These are phyloP conservation scores for Panagrolaimus sp. DNA, from an alignment of 1,140 invertebrate genomes.

Conservation along the genomic window DNA sequence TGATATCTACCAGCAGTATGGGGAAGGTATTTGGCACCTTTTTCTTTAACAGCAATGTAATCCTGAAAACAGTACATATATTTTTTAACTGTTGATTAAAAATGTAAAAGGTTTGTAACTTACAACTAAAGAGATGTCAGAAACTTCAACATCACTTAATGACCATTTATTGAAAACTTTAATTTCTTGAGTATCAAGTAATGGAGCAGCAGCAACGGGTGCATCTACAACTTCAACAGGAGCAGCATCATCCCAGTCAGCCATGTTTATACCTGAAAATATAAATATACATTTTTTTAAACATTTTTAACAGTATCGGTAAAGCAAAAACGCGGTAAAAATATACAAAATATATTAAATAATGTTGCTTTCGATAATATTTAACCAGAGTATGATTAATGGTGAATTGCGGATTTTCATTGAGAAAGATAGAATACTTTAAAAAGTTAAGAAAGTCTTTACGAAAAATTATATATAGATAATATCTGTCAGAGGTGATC, in stretches of 20 bases:
- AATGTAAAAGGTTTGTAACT: slow-evolving; percentile 51
- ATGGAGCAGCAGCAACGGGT: background rate
- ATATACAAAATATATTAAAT: no score
- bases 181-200: slow-evolving; percentile 69
- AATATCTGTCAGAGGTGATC: no score
- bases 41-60: slow-evolving; percentile 89
- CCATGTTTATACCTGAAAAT: slow-evolving; percentile 17
- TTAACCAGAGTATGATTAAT: no score
- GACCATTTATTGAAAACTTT: slow-evolving; percentile 97
- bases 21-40: slow-evolving; percentile 94
- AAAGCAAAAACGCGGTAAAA: no score
- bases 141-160: slow-evolving; percentile 93
- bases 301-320: no score
- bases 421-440: no score
- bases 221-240: slow-evolving; percentile 19
- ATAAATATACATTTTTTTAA: no score
- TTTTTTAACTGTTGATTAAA: no score
- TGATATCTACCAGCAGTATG: slow-evolving; percentile 96
- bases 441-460: no score
- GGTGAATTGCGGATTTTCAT: no score
- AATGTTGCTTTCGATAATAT: no score
- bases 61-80: slow-evolving; percentile 73
- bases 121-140: slow-evolving; percentile 90
- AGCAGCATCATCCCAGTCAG: slow-evolving; percentile 24
- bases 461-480: no score